These are phyloP conservation scores for Eueides isabella DNA, from an alignment of 1,140 invertebrate genomes.

Conservation along the genomic window DNA sequence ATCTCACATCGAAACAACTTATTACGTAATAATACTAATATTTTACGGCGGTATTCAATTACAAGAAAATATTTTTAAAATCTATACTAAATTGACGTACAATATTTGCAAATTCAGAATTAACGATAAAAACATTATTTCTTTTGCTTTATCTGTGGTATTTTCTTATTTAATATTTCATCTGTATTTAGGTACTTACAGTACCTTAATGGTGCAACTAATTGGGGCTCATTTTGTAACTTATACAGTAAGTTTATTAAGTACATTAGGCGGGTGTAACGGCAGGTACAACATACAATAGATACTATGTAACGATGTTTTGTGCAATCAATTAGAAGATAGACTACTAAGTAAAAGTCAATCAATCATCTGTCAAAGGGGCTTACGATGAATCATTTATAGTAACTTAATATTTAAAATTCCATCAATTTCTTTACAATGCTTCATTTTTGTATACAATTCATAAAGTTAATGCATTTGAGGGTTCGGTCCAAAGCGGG, in stretches of 20 bases:
- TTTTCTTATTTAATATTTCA: no score
- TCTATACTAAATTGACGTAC: slow-evolving; percentile 15
- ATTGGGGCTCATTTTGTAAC: no score
- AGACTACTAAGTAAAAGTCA: neutral
- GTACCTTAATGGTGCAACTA: no score
- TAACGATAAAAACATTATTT: no score
- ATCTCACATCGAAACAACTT: slow-evolving; percentile 38
- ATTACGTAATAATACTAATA: slow-evolving; percentile 11
- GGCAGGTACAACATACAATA: neutral
- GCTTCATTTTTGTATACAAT: neutral
- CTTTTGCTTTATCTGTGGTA: no score
- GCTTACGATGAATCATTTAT: neutral
- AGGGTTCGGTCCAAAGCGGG: slow-evolving; percentile 7
- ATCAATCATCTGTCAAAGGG: neutral
- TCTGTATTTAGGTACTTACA: no score
- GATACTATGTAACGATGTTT: neutral
- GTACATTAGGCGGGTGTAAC: slow-evolving; percentile 14
- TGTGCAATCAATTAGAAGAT: neutral
- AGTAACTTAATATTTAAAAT: neutral
- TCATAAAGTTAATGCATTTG: slow-evolving; percentile 17
- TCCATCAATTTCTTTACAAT: neutral
- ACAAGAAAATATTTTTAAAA: neutral
- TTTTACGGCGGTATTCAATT: slow-evolving; percentile 29
- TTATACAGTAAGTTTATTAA: neutral
- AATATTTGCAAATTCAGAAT: neutral